Conservation (phyloP, 1,140 invertebrate species). For the Nixonia krombeini region DNA sequence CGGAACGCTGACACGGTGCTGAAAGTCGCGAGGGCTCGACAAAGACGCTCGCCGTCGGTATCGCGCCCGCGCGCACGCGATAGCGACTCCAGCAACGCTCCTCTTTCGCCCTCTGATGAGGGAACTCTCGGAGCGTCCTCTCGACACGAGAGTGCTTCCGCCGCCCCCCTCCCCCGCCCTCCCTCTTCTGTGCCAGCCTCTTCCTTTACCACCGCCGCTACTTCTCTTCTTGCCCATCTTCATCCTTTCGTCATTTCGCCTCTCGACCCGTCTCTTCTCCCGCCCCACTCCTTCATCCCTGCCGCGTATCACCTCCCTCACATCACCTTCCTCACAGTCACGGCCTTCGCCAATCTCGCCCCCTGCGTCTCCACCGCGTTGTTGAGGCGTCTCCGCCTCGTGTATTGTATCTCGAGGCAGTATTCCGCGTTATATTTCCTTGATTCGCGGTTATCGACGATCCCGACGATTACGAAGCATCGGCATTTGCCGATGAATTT, state of each 20-base stretch:
- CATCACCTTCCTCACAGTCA: neutral
- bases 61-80: conserved; percentile 49
- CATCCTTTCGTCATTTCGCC: conserved; percentile 34
- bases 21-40: conserved; percentile 61
- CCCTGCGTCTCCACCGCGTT: conserved; percentile 15
- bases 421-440: conserved; percentile 33
- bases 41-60: conserved; percentile 45
- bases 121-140: conserved; percentile 63
- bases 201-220: conserved; percentile 57
- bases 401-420: conserved; percentile 18
- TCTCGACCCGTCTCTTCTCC: conserved; percentile 49
- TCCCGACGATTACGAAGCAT: conserved; percentile 25
- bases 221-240: conserved; percentile 27
- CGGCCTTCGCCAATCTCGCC: neutral
- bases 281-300: conserved; percentile 8
- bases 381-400: no score
- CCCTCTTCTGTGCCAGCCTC: conserved; percentile 55
- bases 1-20: conserved; percentile 69
- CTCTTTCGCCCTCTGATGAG: conserved; percentile 55
- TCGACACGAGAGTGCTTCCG: conserved; percentile 64
- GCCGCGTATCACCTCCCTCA: conserved; percentile 14
- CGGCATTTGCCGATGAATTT: conserved; percentile 37
- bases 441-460: conserved; percentile 41
- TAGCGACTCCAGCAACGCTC: no score
- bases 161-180: conserved; percentile 21